phyloP scores from a whole-genome alignment of 2,113 vertebrate species.

The Elephas maximus region DNA sequence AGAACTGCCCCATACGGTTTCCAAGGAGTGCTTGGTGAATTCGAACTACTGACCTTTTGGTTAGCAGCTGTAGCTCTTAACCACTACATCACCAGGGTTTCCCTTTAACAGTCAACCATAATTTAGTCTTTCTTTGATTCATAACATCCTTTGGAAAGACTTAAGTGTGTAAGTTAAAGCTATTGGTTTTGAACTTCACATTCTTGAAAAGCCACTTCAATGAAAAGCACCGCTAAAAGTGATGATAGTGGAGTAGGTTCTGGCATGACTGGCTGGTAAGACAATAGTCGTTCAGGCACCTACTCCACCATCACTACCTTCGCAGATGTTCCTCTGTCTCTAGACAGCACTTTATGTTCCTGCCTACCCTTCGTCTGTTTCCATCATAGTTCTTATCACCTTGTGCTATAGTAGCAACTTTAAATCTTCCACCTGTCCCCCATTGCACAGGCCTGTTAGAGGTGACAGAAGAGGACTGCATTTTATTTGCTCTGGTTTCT shows the following conservation, averaged over 20 bases:
- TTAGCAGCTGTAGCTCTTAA: too few species aligned
- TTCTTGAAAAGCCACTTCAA: not conserved
- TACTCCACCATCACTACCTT: not conserved
- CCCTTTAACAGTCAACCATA: not conserved
- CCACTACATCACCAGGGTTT: too few species aligned
- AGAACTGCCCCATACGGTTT: too few species aligned
- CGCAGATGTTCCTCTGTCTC: not conserved
- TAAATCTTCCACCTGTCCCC: not conserved
- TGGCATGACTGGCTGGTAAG: not conserved
- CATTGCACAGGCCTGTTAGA: not conserved
- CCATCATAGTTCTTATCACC: not conserved
- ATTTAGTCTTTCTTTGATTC: constrained; percentile 5
- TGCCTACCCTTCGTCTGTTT: not conserved
- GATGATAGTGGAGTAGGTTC: not conserved
- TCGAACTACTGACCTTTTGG: too few species aligned
- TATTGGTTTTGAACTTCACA: not conserved
- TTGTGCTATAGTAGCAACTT: not conserved
- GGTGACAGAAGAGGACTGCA: not conserved
- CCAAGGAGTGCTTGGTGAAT: too few species aligned
- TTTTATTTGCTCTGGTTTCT: not conserved
- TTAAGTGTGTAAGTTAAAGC: not conserved
- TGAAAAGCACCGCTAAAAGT: not conserved
- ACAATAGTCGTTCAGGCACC: not conserved
- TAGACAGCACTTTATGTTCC: not conserved
- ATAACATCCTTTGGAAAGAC: not conserved